These are phyloP conservation scores for Goniozus legneri DNA, from an alignment of 1,140 invertebrate species.

Conservation along the genomic window DNA sequence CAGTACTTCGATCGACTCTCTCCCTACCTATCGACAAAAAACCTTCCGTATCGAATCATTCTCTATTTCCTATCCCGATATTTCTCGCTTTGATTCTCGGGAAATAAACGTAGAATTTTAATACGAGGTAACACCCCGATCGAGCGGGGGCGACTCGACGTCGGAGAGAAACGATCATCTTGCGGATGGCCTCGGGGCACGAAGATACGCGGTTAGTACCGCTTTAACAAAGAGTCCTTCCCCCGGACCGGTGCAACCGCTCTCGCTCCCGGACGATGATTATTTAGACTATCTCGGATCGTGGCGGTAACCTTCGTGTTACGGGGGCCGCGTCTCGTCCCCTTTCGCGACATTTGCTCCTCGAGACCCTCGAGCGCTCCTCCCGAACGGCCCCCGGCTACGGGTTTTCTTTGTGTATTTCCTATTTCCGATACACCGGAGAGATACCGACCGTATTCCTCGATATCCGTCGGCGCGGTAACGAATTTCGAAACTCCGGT, in stretches of 20 bases:
- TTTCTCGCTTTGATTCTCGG: not conserved
- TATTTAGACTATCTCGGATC: conserved; percentile 33
- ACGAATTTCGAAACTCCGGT: too few relatives aligned
- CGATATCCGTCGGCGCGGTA: too few relatives aligned
- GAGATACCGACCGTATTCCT: too few relatives aligned
- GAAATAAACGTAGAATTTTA: not conserved
- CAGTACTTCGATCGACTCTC: too few relatives aligned
- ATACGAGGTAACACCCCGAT: conserved; percentile 6
- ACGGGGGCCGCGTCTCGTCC: conserved; percentile 1
- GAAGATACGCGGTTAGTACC: conserved; percentile 31
- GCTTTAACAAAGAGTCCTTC: conserved; percentile 40
- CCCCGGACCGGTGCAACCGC: conserved; percentile 14
- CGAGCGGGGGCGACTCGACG: too few relatives aligned
- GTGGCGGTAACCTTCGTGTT: conserved; percentile 21
- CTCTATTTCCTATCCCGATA: too few relatives aligned
- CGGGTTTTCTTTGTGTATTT: too few relatives aligned
- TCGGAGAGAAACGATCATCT: conserved; percentile 6
- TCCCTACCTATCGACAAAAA: too few relatives aligned
- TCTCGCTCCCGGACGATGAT: conserved; percentile 25
- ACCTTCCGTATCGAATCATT: too few relatives aligned
- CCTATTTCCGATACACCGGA: too few relatives aligned
- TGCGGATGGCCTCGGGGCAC: conserved; percentile 10
- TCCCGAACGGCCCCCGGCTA: not conserved
- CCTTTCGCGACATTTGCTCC: conserved; percentile 27
- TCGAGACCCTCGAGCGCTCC: conserved; percentile 14